Percentiles rank a stretch among this genome's conserved stretches.
Evolutionary conservation across 2,888 invertebrate genomes (phyloP).

Genomic region (Tetramorium bicarinatum): DNA sequence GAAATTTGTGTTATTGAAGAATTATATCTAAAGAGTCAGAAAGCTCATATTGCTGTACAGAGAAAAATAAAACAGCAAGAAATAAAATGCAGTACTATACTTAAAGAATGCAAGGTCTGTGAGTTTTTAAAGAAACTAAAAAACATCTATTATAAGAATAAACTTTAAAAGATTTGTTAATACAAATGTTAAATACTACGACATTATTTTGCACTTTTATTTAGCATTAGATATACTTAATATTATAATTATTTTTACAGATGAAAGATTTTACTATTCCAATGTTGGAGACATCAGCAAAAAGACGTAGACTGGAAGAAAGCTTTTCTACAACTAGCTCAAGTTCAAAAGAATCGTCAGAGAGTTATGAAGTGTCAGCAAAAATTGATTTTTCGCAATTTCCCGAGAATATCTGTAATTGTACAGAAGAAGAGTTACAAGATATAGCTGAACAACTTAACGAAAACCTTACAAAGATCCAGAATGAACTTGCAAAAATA

Average conservation of each 20-base stretch:
- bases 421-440: conserved; percentile 95
- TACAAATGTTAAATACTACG: background rate
- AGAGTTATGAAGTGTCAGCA: conserved; percentile 18
- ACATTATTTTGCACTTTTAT: background rate
- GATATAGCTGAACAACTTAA: conserved; percentile 92
- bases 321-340: background rate
- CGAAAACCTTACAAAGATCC: conserved; percentile 92
- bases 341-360: background rate
- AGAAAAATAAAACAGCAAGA: conserved; percentile 94
- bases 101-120: conserved; percentile 95
- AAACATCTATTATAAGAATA: background rate
- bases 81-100: conserved; percentile 94
- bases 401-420: conserved; percentile 91
- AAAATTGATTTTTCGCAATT: conserved; percentile 92
- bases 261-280: conserved; percentile 56
- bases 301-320: background rate
- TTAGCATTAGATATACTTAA: background rate
- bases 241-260: conserved; percentile 43
- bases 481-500: conserved; percentile 94
- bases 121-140: conserved; percentile 8
- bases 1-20: conserved; percentile 93
- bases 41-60: conserved; percentile 91
- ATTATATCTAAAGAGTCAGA: conserved; percentile 94
- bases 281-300: background rate
- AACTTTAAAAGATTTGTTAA: conserved; percentile 18